These are phyloP conservation scores for Tenthredo distinguenda DNA, from an alignment of 2,888 invertebrate genomes.

Conservation along the genomic window DNA sequence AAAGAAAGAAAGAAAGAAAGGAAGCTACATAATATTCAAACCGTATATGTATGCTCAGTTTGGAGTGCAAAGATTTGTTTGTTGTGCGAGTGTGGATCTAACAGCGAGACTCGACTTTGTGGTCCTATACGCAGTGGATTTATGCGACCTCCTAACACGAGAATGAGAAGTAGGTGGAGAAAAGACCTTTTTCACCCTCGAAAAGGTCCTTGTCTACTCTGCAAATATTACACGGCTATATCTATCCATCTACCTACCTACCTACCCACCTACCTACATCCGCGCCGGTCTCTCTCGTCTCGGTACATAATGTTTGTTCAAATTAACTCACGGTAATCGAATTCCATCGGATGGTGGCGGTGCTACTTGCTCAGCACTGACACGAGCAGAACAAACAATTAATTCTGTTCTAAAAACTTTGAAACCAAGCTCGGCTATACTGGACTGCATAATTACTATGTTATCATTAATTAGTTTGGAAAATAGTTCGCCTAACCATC, in stretches of 20 bases:
- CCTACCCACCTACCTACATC: background rate
- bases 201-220: constrained; percentile 43
- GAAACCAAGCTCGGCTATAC: background rate
- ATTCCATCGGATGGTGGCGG: background rate
- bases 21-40: background rate
- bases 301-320: constrained; percentile 40
- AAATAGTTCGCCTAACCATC: background rate
- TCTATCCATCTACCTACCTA: background rate
- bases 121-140: constrained; percentile 5
- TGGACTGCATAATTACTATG: constrained; percentile 3
- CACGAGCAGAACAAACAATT: constrained; percentile 38
- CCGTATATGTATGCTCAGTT: background rate
- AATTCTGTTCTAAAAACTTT: constrained; percentile 30
- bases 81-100: background rate
- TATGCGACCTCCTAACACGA: constrained; percentile 23
- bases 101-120: background rate
- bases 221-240: constrained; percentile 35
- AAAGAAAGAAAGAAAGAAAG: background rate
- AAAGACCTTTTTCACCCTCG: constrained; percentile 24
- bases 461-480: constrained; percentile 8
- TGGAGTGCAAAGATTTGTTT: background rate
- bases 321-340: constrained; percentile 45
- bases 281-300: background rate
- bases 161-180: background rate
- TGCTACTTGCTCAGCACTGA: constrained; percentile 23